Evolutionary conservation across 2,113 vertebrate species (phyloP).

Genomic region (Aphelocoma coerulescens): DNA sequence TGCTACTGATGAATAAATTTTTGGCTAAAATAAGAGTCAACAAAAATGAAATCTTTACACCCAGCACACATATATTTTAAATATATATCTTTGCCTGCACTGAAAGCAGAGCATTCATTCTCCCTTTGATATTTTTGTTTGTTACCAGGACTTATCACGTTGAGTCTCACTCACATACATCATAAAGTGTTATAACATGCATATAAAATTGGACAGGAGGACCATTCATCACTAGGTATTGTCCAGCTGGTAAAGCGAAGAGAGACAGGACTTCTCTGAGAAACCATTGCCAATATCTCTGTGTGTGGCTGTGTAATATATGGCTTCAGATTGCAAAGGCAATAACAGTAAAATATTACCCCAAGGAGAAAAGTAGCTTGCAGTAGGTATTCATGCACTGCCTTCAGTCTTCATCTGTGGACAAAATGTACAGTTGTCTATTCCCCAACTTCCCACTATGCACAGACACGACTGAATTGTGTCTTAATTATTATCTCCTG

Average conservation of each 20-base stretch:
- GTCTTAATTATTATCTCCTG: neutral
- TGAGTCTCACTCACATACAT: constrained; percentile 47
- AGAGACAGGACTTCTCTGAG: constrained; percentile 16
- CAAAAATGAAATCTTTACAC: constrained; percentile 36
- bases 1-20: constrained; percentile 51
- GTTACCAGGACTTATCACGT: constrained; percentile 34
- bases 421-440: neutral
- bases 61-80: constrained; percentile 42
- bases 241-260: constrained; percentile 49
- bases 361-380: constrained; percentile 41
- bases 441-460: neutral
- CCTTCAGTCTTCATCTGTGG: neutral
- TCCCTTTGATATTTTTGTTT: constrained; percentile 51
- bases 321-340: constrained; percentile 47
- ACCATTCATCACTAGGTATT: constrained; percentile 59
- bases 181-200: constrained; percentile 51
- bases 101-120: constrained; percentile 19
- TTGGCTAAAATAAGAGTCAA: constrained; percentile 21
- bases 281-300: constrained; percentile 45
- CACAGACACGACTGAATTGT: neutral
- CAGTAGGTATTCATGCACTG: constrained; percentile 15
- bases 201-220: constrained; percentile 59
- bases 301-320: constrained; percentile 54
- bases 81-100: constrained; percentile 18
- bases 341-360: constrained; percentile 61